Base-by-base conservation (phyloP, 2,888 invertebrate genomes). In the Hedya salicella region DNA sequence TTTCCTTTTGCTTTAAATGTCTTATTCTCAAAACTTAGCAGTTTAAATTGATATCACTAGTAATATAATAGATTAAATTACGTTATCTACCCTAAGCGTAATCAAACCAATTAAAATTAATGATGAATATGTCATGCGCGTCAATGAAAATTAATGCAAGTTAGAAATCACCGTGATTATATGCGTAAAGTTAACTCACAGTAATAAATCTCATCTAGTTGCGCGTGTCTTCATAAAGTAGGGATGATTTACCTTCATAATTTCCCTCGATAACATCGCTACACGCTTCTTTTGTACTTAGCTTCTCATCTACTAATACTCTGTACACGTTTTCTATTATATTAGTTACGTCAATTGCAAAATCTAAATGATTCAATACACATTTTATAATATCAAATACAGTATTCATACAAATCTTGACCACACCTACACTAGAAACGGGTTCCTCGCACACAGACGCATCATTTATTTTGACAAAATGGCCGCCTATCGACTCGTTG, bases 381-480 rank as follows among this genome's bases (percentile, higher is more conserved):
- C 14, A 54, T 60, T 61, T 61, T 32, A 66, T 61, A 54, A 42
- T 54, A 66, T 42, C 16, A 48, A 40, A 60, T 16, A 54, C 46
- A 32, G 25, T 39, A 53, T 46, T 52, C 46, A 53, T 61, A 54
- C 60, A 61, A 61, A 54, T 61, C 66, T 53, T 66, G 61, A 73
- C 78, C 77, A 73, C 81, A 79, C 73, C 74, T 70, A 75, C 68
- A 70, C 74, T 25, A 61, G 25, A 44, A 73, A 73, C 73, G 69
- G 75, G 82, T 82, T 69, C 25, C 42, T 67, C 68, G 72, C 69
- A 74, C 75, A 74, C 75, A 72, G 69, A 69, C 76, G 72, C 80
- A 81, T 80, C 79, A 78, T 76, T 71, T 71, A 77, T 80, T 83
- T 81, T 76, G 78, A 76, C 77, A 81, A 85, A 76, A 86, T 82